Evolutionary conservation across 2,113 vertebrate species (phyloP).

Genomic region (Atractosteus spatula): DNA sequence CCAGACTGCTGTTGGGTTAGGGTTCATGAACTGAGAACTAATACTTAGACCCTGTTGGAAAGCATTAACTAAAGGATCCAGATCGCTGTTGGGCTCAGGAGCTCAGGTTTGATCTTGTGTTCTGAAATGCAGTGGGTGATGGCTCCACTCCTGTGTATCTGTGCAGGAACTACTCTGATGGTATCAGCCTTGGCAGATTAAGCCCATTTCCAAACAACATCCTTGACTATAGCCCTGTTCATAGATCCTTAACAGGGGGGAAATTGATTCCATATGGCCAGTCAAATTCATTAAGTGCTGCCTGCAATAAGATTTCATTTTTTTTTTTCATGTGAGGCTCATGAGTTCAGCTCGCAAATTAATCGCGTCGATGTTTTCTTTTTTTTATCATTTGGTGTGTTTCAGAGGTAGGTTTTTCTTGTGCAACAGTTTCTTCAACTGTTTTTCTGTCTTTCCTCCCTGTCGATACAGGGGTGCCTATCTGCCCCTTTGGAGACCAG

Average conservation of each 20-base stretch:
- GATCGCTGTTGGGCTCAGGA: too few relatives aligned
- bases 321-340: conserved; percentile 7
- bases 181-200: conserved; percentile 27
- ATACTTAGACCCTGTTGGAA: too few relatives aligned
- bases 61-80: too few relatives aligned
- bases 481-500: too few relatives aligned
- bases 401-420: too few relatives aligned
- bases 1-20: conserved; percentile 23
- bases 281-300: conserved; percentile 33
- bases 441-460: neutral
- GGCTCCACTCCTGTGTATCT: neutral
- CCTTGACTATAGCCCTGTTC: conserved; percentile 25
- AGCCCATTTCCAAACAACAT: conserved; percentile 24
- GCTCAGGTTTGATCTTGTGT: too few relatives aligned
- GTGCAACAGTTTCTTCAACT: neutral
- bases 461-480: too few relatives aligned
- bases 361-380: too few relatives aligned
- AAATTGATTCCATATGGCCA: conserved; percentile 48
- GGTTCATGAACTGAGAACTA: conserved; percentile 16
- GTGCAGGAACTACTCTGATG: conserved; percentile 9
- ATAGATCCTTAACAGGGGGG: conserved; percentile 31
- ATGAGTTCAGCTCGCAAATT: neutral
- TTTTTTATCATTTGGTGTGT: too few relatives aligned
- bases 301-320: neutral
- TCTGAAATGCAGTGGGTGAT: too few relatives aligned